Conservation (phyloP, 1,140 invertebrate species). For the Pogonomyrmex californicus region DNA sequence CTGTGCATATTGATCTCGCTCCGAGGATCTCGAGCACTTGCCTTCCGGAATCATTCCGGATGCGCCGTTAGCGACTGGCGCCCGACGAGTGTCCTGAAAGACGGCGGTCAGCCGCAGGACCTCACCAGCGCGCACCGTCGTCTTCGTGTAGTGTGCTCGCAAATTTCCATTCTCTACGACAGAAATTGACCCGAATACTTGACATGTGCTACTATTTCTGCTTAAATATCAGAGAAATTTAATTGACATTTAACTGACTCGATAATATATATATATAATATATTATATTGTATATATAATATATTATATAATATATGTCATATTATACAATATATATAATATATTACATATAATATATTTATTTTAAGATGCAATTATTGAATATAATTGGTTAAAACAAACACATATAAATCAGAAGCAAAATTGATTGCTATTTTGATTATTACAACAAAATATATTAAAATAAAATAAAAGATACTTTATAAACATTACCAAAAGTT, state of each 20-base stretch:
- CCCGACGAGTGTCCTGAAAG: slow-evolving; percentile 85
- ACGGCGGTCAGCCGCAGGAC: slow-evolving; percentile 85
- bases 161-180: slow-evolving; percentile 84
- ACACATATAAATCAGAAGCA: too few relatives aligned
- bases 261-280: too few relatives aligned
- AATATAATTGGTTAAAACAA: too few relatives aligned
- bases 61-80: slow-evolving; percentile 77
- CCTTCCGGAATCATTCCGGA: slow-evolving; percentile 81
- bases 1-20: slow-evolving; percentile 86
- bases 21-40: slow-evolving; percentile 84
- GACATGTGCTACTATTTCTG: background rate
- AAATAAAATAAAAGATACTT: too few relatives aligned
- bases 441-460: too few relatives aligned
- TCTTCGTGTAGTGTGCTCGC: slow-evolving; percentile 86
- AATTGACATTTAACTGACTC: background rate
- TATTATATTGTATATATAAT: too few relatives aligned
- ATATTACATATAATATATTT: too few relatives aligned
- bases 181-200: slow-evolving; percentile 42
- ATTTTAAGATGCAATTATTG: too few relatives aligned
- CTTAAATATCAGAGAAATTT: background rate
- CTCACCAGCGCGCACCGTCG: slow-evolving; percentile 84
- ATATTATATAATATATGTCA: too few relatives aligned
- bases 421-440: too few relatives aligned
- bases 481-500: too few relatives aligned
- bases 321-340: too few relatives aligned